phyloP scores from a whole-genome alignment of 2,113 vertebrate species.

The Platysteira castanea region DNA sequence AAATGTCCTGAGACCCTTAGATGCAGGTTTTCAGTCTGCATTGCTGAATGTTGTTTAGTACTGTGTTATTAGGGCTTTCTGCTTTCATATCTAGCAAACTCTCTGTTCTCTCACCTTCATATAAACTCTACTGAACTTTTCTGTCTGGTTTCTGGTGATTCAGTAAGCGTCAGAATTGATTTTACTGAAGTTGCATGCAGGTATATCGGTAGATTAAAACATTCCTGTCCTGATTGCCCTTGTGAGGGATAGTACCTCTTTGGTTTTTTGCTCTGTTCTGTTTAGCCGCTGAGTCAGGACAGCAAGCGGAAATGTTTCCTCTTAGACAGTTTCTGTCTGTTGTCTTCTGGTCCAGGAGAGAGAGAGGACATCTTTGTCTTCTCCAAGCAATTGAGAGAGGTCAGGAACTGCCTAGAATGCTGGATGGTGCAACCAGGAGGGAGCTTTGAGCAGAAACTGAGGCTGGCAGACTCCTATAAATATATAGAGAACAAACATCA shows the following conservation, averaged over 20 bases:
- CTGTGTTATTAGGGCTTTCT: background rate
- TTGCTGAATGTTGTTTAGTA: background rate
- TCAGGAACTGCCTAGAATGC: background rate
- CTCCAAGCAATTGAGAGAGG: background rate
- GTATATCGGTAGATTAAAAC: background rate
- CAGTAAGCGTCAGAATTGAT: background rate
- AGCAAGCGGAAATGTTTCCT: background rate
- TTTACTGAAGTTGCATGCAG: background rate
- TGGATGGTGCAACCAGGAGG: background rate
- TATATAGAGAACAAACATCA: background rate
- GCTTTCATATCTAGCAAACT: background rate
- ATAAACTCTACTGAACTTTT: background rate
- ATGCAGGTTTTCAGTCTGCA: background rate
- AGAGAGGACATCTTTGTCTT: background rate
- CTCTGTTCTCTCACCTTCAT: background rate
- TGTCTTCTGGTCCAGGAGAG: background rate
- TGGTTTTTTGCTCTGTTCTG: background rate
- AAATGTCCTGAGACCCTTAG: background rate
- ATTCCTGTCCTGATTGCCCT: background rate
- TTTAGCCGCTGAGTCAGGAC: background rate
- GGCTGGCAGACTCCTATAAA: background rate
- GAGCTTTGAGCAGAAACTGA: background rate
- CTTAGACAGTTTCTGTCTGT: background rate
- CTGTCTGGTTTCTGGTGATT: background rate
- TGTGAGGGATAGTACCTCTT: background rate